Conservation (phyloP, 2,888 invertebrate genomes). For the Netelia inedita region DNA sequence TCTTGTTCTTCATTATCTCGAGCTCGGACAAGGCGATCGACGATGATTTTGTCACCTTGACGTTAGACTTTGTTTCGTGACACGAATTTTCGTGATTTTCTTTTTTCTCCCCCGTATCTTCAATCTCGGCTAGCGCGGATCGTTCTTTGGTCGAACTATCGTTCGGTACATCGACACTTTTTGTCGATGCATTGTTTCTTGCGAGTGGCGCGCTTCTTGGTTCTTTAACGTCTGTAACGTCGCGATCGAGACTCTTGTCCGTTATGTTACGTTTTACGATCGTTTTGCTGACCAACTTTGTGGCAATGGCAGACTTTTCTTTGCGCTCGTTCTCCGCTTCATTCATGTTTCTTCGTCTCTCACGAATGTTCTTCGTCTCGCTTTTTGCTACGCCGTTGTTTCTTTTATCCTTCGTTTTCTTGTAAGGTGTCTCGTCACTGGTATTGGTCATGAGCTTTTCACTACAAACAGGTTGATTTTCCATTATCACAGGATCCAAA, state of each 20-base stretch:
- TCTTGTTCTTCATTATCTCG: conserved; percentile 77
- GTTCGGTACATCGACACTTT: conserved; percentile 46
- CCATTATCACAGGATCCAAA: conserved; percentile 83
- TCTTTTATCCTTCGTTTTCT: conserved; percentile 81
- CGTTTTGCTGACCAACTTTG: conserved; percentile 75
- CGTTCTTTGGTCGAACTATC: conserved; percentile 20
- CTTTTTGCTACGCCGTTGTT: conserved; percentile 75
- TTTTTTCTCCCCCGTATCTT: conserved; percentile 70
- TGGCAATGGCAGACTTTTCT: conserved; percentile 73
- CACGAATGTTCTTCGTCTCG: conserved; percentile 73
- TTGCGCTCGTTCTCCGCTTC: conserved; percentile 75
- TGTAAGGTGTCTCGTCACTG: conserved; percentile 81
- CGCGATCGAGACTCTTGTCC: conserved; percentile 67
- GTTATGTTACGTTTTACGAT: conserved; percentile 73
- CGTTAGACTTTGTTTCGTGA: neutral
- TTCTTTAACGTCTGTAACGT: conserved; percentile 66
- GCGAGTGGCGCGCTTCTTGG: conserved; percentile 70
- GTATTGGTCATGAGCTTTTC: conserved; percentile 71
- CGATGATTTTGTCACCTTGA: conserved; percentile 20
- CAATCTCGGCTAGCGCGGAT: conserved; percentile 45
- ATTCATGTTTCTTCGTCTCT: conserved; percentile 73
- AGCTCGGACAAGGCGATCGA: conserved; percentile 65
- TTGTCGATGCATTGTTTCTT: conserved; percentile 69
- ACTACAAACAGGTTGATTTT: conserved; percentile 77
- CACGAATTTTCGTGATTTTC: conserved; percentile 65